Base-by-base conservation (phyloP, 2,797 vertebrate genomes). In the Cetoscarus ocellatus region DNA sequence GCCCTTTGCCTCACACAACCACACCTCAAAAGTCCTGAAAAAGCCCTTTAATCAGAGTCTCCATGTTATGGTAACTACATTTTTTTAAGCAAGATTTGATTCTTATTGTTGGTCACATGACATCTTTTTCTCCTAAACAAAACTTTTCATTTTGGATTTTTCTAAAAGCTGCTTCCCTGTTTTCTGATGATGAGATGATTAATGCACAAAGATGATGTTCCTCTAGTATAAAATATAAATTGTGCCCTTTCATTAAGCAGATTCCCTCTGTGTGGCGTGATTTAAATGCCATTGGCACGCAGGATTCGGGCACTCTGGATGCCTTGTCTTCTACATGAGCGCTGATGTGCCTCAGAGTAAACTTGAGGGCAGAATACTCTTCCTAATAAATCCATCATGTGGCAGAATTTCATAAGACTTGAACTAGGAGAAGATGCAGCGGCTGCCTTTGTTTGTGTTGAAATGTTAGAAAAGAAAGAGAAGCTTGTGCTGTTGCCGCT, bases 371-470 rank as follows among this genome's bases (percentile, higher is more conserved):
- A 43, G 69, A 87, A 62, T 42, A 57, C 15, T 45, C 7, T 5
- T n/a, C n/a, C 61, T 73, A 77, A 82, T 70, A 61, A 55, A 75
- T 82, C 78, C 65, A 73, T 86, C 66, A 75, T 85, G 83, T 52
- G 12, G 60, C 15, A 17, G 38, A 62, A 67, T 69, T 70, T 80
- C 79, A 75, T 66, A 82, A 67, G 66, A 80, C 77, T 84, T 71
- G 83, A 86, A 85, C 75, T 43, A 75, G 60, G 79, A 88, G 80
- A 90, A 86, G 65, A 87, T 86, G 75, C 27, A 67, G 36, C 8
- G 47, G 77, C 70, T 40, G 72, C 48, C 78, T n/a, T n/a, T n/a
- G n/a, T 73, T 75, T 64, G 69, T 34, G 9, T 45, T 76, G 54
- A 82, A 81, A 57, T 61, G 56, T 62, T 56, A 47, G 61, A 64